phyloP scores from a whole-genome alignment of 1,140 invertebrate genomes.

The Ceratosolen fusciceps region DNA sequence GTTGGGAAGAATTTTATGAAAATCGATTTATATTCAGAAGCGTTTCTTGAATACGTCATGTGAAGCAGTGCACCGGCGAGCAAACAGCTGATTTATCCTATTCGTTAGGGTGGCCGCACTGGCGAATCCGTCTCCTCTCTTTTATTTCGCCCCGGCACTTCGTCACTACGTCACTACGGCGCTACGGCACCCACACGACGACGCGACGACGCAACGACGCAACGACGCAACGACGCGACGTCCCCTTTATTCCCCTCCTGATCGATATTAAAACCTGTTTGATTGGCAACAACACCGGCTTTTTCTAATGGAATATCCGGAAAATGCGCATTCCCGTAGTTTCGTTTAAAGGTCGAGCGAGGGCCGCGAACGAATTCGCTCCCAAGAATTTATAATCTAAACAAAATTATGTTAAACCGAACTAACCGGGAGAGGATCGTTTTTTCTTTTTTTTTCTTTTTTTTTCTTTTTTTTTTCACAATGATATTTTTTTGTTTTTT shows the following conservation, averaged over 20 bases:
- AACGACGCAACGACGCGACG: background rate
- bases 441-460: background rate
- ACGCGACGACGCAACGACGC: background rate
- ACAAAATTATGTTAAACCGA: background rate
- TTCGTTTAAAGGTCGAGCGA: no score
- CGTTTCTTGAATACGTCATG: slow-evolving; percentile 39
- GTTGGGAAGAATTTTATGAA: slow-evolving; percentile 17
- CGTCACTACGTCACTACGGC: background rate
- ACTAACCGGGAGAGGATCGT: background rate
- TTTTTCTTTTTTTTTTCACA: no score
- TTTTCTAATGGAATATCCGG: background rate
- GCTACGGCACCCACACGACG: no score
- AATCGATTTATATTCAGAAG: slow-evolving; percentile 19
- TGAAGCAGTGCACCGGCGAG: no score
- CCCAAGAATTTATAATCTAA: background rate
- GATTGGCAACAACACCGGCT: slow-evolving; percentile 38
- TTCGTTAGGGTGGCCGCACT: slow-evolving; percentile 22
- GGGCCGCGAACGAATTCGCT: no score
- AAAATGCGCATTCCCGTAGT: background rate
- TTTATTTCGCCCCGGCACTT: slow-evolving; percentile 17
- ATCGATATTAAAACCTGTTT: slow-evolving; percentile 36
- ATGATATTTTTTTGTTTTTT: no score
- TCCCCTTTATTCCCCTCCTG: slow-evolving; percentile 8
- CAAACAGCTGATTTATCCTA: slow-evolving; percentile 37
- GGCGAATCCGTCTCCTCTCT: slow-evolving; percentile 28